A percentile compares a stretch with the other conserved stretches of the same genome.
phyloP scores from a whole-genome alignment of 2,113 vertebrate genomes.

The Melanostigma gelatinosum region DNA sequence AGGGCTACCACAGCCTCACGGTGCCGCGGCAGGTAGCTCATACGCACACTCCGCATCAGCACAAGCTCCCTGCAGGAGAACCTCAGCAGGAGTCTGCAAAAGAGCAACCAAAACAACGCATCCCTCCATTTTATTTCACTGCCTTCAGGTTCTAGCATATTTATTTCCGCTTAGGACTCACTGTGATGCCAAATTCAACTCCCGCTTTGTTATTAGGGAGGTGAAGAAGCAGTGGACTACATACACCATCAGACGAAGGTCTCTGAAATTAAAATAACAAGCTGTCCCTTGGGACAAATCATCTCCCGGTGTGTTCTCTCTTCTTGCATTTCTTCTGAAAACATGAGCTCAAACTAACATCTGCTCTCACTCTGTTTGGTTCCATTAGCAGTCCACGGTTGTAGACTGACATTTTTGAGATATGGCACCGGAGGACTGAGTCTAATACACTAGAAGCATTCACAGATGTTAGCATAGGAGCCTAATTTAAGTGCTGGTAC shows the following conservation, averaged over 20 bases:
- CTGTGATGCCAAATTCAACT: background rate
- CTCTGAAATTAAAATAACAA: constrained; percentile 35
- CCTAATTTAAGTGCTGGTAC: constrained; percentile 16
- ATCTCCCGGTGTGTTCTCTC: constrained; percentile 4
- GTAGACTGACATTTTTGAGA: constrained; percentile 12
- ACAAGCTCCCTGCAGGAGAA: constrained; percentile 22
- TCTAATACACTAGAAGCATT: constrained; percentile 31
- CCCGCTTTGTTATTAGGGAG: constrained; percentile 1
- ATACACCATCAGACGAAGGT: background rate
- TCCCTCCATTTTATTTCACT: background rate
- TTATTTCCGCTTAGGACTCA: constrained; percentile 2
- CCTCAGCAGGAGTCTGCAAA: constrained; percentile 18
- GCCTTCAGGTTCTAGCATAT: background rate
- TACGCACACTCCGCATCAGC: constrained; percentile 14
- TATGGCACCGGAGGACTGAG: constrained; percentile 13
- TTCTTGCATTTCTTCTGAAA: constrained; percentile 42
- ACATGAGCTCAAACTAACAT: constrained; percentile 53
- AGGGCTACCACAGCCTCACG: constrained; percentile 39
- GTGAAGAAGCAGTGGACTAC: background rate
- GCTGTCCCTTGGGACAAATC: constrained; percentile 31
- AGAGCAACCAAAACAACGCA: constrained; percentile 14
- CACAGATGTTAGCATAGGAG: constrained; percentile 21
- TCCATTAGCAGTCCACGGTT: constrained; percentile 32
- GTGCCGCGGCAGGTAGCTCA: constrained; percentile 54
- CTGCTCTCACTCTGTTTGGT: constrained; percentile 24